Percentiles rank a stretch among this genome's conserved stretches.
Evolutionary conservation across 2,797 vertebrate genomes (phyloP).

Genomic region (Rhabdophis nuchalis): DNA sequence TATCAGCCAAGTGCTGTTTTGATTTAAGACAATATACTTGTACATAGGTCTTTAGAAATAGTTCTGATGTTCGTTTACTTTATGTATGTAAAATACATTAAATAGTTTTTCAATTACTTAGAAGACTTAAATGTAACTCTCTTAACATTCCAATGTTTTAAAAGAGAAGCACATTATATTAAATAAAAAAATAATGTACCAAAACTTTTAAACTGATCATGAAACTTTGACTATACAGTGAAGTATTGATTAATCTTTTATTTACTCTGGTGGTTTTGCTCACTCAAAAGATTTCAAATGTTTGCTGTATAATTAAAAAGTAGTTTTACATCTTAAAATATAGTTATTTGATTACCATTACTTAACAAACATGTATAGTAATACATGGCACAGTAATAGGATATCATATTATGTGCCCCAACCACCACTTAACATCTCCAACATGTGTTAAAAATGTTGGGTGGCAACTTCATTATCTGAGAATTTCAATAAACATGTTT

Average conservation of each 20-base stretch:
- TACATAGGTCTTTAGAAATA: background rate
- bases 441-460: background rate
- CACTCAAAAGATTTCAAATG: background rate
- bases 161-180: background rate
- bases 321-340: background rate
- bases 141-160: background rate
- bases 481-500: background rate
- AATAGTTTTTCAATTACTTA: background rate
- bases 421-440: background rate
- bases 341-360: background rate
- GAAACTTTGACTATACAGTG: background rate
- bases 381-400: background rate
- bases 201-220: background rate
- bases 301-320: background rate
- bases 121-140: background rate
- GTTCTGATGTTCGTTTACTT: background rate
- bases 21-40: conserved; percentile 40
- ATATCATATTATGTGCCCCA: background rate
- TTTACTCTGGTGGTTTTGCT: background rate
- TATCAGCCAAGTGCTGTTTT: conserved; percentile 46
- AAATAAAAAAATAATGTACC: background rate
- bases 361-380: background rate
- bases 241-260: background rate
- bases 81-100: background rate
- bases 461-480: background rate